Evolutionary conservation across 2,113 vertebrate genomes (phyloP).

Genomic region (Cavia aperea): DNA sequence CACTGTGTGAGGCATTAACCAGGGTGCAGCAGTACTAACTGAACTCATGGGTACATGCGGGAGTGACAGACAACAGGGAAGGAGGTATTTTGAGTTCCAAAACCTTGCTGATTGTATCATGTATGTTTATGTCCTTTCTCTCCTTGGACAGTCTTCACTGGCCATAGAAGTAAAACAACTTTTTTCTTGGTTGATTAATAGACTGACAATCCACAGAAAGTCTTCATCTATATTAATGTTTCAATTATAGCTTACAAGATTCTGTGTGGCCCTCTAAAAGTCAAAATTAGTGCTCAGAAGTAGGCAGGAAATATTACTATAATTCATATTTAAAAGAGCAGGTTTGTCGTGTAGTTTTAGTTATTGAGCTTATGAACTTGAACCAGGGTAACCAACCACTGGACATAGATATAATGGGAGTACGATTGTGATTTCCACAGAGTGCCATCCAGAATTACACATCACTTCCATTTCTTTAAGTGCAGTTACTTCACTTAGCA

Average conservation of each 20-base stretch:
- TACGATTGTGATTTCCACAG: neutral
- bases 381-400: neutral
- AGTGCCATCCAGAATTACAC: neutral
- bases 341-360: neutral
- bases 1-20: neutral
- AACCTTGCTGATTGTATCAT: neutral
- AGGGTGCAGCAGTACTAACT: neutral
- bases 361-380: neutral
- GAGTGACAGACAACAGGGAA: neutral
- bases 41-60: neutral
- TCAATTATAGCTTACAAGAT: neutral
- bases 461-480: neutral
- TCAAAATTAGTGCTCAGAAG: slow-evolving; percentile 1
- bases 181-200: neutral
- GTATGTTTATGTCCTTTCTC: neutral
- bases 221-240: neutral
- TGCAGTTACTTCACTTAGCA: neutral
- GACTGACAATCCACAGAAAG: neutral
- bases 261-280: neutral
- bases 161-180: neutral
- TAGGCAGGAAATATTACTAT: neutral
- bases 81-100: neutral
- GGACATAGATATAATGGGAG: neutral
- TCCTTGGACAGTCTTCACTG: neutral
- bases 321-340: slow-evolving; percentile 5